phyloP scores from a whole-genome alignment of 2,888 invertebrate genomes.

The Melipona beecheii region DNA sequence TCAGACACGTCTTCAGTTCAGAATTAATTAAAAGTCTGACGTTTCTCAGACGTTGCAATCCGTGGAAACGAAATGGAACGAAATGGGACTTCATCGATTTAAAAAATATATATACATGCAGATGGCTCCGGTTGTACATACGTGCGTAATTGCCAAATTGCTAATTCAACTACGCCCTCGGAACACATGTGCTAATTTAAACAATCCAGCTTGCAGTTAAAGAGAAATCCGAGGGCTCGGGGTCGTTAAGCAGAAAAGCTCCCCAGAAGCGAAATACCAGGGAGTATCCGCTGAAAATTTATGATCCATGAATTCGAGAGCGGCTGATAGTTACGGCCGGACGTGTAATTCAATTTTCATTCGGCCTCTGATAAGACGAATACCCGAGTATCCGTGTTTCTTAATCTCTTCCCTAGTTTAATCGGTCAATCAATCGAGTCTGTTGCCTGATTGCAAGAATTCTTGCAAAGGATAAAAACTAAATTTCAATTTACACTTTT shows the following conservation, averaged over 20 bases:
- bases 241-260: constrained; percentile 27
- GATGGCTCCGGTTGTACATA: too few relatives aligned
- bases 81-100: neutral
- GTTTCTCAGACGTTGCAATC: neutral
- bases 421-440: constrained; percentile 19
- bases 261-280: constrained; percentile 11
- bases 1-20: neutral
- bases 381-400: constrained; percentile 5
- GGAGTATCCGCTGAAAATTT: constrained; percentile 48
- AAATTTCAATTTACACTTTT: too few relatives aligned
- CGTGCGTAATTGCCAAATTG: neutral
- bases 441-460: neutral
- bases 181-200: neutral
- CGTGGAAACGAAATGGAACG: neutral
- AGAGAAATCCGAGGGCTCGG: constrained; percentile 24
- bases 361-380: constrained; percentile 10
- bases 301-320: constrained; percentile 44
- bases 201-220: neutral
- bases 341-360: constrained; percentile 41
- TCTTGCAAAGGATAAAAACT: too few relatives aligned
- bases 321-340: constrained; percentile 10
- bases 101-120: neutral
- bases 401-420: neutral
- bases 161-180: constrained; percentile 4
- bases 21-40: neutral